These are phyloP conservation scores for Pseudochaenichthys georgianus DNA, from an alignment of 2,797 vertebrate species.

Conservation along the genomic window DNA sequence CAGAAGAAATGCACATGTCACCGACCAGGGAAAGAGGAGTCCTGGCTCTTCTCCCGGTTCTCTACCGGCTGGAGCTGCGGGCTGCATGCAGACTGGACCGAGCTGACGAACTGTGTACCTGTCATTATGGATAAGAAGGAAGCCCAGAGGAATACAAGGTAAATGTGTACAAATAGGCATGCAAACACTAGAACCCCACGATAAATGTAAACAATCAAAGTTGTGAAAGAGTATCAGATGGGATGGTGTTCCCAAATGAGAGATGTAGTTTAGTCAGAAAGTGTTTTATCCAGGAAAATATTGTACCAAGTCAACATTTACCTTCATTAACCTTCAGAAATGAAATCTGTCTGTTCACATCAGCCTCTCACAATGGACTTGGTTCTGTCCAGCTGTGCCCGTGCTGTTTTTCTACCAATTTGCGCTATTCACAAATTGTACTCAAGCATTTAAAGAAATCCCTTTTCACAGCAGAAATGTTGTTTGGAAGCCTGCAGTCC, in stretches of 20 bases:
- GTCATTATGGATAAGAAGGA: constrained; percentile 94
- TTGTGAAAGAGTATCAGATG: constrained; percentile 10
- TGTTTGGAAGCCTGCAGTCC: constrained; percentile 20
- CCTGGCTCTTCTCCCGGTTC: constrained; percentile 98
- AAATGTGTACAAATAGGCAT: constrained; percentile 41
- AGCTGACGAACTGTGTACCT: constrained; percentile 97
- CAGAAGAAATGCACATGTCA: constrained; percentile 98
- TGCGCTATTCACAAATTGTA: constrained; percentile 29
- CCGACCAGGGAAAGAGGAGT: constrained; percentile 95
- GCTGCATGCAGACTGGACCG: constrained; percentile 98
- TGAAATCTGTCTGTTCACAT: constrained; percentile 1
- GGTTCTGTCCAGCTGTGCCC: constrained; percentile 20
- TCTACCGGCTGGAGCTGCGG: constrained; percentile 99
- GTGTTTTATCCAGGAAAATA: neutral
- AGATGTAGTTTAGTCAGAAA: neutral
- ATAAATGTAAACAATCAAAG: constrained; percentile 12
- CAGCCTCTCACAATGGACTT: constrained; percentile 21
- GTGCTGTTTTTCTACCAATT: constrained; percentile 20
- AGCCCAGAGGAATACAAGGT: constrained; percentile 89
- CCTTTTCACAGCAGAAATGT: constrained; percentile 16
- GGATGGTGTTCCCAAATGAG: neutral
- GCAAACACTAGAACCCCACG: neutral
- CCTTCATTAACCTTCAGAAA: constrained; percentile 7
- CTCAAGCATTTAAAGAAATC: constrained; percentile 17
- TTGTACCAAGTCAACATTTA: too few species aligned